Evolutionary conservation across 2,113 vertebrate genomes (phyloP).

Genomic region (Sinosuthora webbiana): DNA sequence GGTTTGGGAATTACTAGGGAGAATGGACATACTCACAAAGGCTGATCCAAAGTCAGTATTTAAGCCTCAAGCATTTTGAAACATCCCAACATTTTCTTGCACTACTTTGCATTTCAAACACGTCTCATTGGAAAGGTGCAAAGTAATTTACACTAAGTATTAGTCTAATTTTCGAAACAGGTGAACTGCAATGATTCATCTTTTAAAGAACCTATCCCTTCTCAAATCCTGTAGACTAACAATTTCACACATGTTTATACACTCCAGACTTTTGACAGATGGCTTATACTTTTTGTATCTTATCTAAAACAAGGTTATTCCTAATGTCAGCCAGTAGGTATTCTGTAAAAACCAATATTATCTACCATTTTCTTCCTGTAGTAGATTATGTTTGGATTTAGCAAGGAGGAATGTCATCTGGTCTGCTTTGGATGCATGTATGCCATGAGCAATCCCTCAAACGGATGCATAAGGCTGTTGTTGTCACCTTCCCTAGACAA

Average conservation of each 20-base stretch:
- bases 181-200: not conserved
- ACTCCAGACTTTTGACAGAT: not conserved
- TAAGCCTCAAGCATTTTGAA: not conserved
- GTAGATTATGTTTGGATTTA: not conserved
- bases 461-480: not conserved
- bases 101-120: constrained; percentile 16
- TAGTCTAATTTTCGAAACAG: not conserved
- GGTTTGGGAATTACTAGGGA: not conserved
- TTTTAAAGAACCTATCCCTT: not conserved
- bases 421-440: not conserved
- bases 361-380: not conserved
- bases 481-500: not conserved
- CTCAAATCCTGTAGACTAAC: not conserved
- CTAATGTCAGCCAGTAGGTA: not conserved
- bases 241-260: not conserved
- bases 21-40: not conserved
- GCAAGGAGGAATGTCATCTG: not conserved
- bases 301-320: not conserved
- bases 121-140: not conserved
- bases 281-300: not conserved
- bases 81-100: not conserved
- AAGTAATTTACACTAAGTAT: not conserved
- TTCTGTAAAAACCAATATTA: not conserved
- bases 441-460: not conserved
- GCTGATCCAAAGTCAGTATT: not conserved